Evolutionary conservation across 2,888 invertebrate species (phyloP), one percentile per base, ranked within the genome.

Genomic region (Malacosoma neustria): DNA sequence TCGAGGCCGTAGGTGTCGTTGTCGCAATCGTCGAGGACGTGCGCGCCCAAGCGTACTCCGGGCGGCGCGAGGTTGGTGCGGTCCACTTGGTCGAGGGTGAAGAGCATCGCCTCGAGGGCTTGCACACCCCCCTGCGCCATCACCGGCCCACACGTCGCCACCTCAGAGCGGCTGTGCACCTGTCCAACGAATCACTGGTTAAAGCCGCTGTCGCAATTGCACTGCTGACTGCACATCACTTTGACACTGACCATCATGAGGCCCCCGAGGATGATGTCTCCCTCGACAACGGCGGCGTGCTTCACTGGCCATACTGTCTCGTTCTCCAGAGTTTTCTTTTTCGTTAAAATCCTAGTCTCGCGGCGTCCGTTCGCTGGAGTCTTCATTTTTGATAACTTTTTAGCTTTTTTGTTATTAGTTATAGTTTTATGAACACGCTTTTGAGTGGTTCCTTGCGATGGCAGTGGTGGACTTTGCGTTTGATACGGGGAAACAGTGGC

Each of bases 1-100:
- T 96, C 96, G 36, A 96, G 87, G 0, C 96, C 96, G 61, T 95
- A 95, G 4, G 96, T 95, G 70, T 96, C 96, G 75, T 93, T 93
- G 77, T 96, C 96, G 71, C 96, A 96, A 79, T 96, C 96, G 68
- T 96, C 96, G 33, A 96, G 89, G 43, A 96, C 92, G 59, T 93
- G 92, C 0, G 94, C 95, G 11, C 96, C 96, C 34, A 96, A 81
- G 13, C 87, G 88, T 36, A 96, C 91, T 32, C 91, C 92, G 0
- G 91, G 91, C 14, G 94, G 89, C 46, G 92, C 79, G 44, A 89
- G 75, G 48, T 86, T 73, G 57, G 89, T 75, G 48, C 86, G 74
- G 57, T 88, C 79, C 60, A 91, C 91, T 36, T 92, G 89, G 46
- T 96, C 95, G 54, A 96, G 86, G 3, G 96, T 95, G 66, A 90